phyloP scores from a whole-genome alignment of 2,888 invertebrate species.

The Pachycephus smyrnensis region DNA sequence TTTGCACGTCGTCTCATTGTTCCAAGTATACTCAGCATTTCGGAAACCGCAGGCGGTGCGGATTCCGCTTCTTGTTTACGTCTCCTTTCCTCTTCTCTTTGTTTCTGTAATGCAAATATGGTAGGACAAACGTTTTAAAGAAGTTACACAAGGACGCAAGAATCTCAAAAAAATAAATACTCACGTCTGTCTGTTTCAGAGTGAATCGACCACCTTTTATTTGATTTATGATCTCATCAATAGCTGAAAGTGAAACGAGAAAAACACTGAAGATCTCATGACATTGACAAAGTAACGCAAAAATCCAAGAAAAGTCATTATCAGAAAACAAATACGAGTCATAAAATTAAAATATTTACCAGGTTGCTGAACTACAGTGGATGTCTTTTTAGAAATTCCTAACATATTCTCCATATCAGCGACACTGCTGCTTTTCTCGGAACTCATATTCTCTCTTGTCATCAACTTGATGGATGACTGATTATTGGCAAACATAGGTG shows the following conservation, averaged over 20 bases:
- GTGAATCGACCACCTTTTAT: slow-evolving; percentile 83
- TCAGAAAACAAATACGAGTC: background rate
- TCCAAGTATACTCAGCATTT: slow-evolving; percentile 78
- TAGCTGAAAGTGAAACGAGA: slow-evolving; percentile 65
- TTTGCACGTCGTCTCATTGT: slow-evolving; percentile 71
- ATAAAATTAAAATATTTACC: slow-evolving; percentile 54
- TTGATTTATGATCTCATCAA: slow-evolving; percentile 82
- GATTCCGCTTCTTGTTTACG: slow-evolving; percentile 73
- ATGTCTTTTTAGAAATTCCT: slow-evolving; percentile 71
- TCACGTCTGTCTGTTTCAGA: slow-evolving; percentile 74
- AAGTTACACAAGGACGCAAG: slow-evolving; percentile 7
- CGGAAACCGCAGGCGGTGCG: slow-evolving; percentile 71
- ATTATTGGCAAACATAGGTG: slow-evolving; percentile 45
- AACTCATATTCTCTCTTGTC: slow-evolving; percentile 46
- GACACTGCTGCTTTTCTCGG: slow-evolving; percentile 58
- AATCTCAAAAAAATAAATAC: slow-evolving; percentile 28
- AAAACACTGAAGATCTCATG: background rate
- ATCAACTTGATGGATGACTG: slow-evolving; percentile 61
- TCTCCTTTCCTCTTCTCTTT: slow-evolving; percentile 70
- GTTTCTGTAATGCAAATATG: slow-evolving; percentile 59
- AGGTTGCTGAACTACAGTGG: slow-evolving; percentile 71
- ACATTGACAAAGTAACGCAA: background rate
- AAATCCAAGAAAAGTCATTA: background rate
- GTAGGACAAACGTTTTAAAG: background rate
- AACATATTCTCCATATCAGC: slow-evolving; percentile 72